These are phyloP conservation scores for Oopsacas minuta DNA, from an alignment of 37 sponge, comb jelly and placozoan genomes.

Conservation along the genomic window DNA sequence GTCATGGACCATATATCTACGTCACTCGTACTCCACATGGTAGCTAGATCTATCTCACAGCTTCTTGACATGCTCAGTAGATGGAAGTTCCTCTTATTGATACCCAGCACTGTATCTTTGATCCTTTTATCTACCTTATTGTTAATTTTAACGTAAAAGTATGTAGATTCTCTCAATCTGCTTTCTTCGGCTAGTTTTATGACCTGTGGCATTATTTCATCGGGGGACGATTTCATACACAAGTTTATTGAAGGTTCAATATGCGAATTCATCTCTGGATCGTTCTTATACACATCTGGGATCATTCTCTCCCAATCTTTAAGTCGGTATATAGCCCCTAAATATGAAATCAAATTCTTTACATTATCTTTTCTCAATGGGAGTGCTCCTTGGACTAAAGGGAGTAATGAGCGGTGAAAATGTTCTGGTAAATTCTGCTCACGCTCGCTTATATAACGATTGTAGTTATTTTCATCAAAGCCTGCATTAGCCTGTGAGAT, in stretches of 20 bases:
- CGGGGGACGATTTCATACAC: background rate
- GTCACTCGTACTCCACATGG: background rate
- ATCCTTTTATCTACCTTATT: background rate
- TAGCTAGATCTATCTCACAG: background rate
- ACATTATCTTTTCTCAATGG: background rate
- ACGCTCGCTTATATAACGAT: background rate
- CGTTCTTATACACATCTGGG: background rate
- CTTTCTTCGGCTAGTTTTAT: background rate
- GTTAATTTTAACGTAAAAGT: slow-evolving; percentile 8
- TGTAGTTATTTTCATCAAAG: background rate
- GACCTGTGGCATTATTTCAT: background rate
- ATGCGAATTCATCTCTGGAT: background rate
- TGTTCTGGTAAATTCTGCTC: background rate
- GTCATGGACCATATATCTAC: background rate
- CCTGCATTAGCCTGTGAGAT: background rate
- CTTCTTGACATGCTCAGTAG: background rate
- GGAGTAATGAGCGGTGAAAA: background rate
- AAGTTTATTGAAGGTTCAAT: background rate
- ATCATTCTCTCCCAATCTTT: background rate
- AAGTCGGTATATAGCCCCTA: background rate
- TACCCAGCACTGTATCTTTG: background rate
- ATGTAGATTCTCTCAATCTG: background rate
- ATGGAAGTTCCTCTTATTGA: background rate
- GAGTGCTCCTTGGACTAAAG: background rate
- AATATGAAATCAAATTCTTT: background rate